Percentiles rank a stretch among this genome's conserved stretches.
These are phyloP conservation scores for Mirounga angustirostris DNA, from an alignment of 2,113 vertebrate genomes.

Conservation along the genomic window DNA sequence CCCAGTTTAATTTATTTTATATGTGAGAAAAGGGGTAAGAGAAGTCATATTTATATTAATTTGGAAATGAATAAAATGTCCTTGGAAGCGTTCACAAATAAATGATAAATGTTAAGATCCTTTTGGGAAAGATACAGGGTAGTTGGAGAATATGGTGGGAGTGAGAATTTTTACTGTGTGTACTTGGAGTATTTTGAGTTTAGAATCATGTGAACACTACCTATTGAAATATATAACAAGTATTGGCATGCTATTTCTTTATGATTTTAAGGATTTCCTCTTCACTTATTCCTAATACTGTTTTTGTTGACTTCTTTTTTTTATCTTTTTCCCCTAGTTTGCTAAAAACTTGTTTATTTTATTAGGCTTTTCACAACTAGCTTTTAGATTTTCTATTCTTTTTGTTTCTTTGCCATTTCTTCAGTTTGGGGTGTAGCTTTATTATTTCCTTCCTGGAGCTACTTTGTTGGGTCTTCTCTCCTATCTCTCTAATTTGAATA, in stretches of 20 bases:
- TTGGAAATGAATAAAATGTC: conserved; percentile 5
- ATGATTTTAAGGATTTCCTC: not conserved
- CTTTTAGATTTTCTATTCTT: not conserved
- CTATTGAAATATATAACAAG: not conserved
- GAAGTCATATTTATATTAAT: not conserved
- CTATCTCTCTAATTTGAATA: not conserved
- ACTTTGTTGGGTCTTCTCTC: not conserved
- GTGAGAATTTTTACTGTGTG: not conserved
- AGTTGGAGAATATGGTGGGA: not conserved
- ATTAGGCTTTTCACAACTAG: not conserved
- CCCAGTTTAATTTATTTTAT: not conserved
- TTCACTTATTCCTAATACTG: not conserved
- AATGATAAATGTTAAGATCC: not conserved
- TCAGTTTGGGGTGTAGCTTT: not conserved
- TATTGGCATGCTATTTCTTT: not conserved
- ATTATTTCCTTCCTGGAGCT: conserved; percentile 3
- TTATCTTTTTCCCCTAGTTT: not conserved
- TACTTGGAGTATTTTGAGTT: not conserved
- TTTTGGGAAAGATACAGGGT: not conserved
- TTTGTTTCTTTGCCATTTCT: not conserved
- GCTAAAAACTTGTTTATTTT: not conserved
- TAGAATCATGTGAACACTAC: not conserved
- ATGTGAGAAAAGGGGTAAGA: not conserved
- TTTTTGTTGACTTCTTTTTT: not conserved
- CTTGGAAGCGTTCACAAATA: not conserved